Conservation (phyloP, 2,113 vertebrate genomes). For the Tupaia tana region DNA sequence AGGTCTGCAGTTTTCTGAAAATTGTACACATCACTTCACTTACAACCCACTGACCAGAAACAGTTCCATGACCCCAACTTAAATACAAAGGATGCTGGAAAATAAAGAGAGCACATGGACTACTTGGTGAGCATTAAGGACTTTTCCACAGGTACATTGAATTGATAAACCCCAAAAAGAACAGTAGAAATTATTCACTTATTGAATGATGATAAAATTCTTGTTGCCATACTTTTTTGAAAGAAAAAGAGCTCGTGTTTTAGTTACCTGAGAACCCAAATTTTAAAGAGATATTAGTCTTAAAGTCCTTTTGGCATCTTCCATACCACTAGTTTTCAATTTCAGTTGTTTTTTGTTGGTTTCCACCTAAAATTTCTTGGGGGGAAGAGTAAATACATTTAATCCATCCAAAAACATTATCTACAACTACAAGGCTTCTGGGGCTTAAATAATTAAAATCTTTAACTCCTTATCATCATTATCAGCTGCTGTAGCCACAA, state of each 20-base stretch:
- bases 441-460: constrained; percentile 49
- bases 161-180: constrained; percentile 15
- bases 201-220: not conserved
- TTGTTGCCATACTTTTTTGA: not conserved
- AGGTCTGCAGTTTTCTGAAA: not conserved
- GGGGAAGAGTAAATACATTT: constrained; percentile 30
- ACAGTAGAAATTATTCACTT: not conserved
- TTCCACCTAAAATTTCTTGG: constrained; percentile 39
- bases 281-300: not conserved
- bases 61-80: not conserved
- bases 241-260: not conserved
- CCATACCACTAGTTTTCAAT: not conserved
- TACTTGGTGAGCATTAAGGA: not conserved
- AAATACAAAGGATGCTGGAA: not conserved
- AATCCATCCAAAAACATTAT: constrained; percentile 40
- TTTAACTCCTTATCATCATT: constrained; percentile 60
- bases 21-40: not conserved
- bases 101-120: not conserved
- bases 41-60: not conserved
- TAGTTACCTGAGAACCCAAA: not conserved
- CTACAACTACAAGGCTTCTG: constrained; percentile 63
- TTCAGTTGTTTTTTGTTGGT: not conserved
- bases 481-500: not conserved
- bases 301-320: constrained; percentile 15
- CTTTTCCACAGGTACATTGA: not conserved